phyloP scores from a whole-genome alignment of 2,113 vertebrate species.

The Indicator maculatus region DNA sequence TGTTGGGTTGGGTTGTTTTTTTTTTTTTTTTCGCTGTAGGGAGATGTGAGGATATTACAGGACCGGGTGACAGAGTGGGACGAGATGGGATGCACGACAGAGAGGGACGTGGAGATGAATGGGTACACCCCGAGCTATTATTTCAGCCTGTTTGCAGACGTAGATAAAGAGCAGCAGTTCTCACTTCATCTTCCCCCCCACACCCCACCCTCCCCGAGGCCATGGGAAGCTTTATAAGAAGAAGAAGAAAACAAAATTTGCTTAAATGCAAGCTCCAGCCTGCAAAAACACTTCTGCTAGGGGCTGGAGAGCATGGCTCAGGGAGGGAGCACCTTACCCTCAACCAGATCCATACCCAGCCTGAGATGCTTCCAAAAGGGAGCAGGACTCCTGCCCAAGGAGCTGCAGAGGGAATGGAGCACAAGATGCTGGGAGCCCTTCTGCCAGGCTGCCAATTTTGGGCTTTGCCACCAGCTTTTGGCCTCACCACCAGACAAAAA shows the following conservation, averaged over 20 bases:
- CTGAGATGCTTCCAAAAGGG: neutral
- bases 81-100: conserved; percentile 1
- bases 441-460: too few species aligned
- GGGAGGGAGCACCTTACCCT: neutral
- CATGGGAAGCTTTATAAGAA: neutral
- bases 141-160: conserved; percentile 21
- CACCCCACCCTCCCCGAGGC: neutral
- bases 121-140: conserved; percentile 33
- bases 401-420: too few species aligned
- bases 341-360: rapidly evolving
- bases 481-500: too few species aligned
- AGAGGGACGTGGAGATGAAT: neutral
- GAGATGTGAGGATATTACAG: conserved; percentile 56
- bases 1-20: too few species aligned
- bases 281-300: neutral
- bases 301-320: neutral
- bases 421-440: too few species aligned
- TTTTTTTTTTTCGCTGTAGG: conserved; percentile 43
- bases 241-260: conserved; percentile 21
- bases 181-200: neutral
- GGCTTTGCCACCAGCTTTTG: too few species aligned
- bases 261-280: conserved; percentile 4
- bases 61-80: conserved; percentile 28
- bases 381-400: too few species aligned
- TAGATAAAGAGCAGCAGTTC: neutral